Evolutionary conservation across 2,113 vertebrate species (phyloP).

Genomic region (Peromyscus californicus): DNA sequence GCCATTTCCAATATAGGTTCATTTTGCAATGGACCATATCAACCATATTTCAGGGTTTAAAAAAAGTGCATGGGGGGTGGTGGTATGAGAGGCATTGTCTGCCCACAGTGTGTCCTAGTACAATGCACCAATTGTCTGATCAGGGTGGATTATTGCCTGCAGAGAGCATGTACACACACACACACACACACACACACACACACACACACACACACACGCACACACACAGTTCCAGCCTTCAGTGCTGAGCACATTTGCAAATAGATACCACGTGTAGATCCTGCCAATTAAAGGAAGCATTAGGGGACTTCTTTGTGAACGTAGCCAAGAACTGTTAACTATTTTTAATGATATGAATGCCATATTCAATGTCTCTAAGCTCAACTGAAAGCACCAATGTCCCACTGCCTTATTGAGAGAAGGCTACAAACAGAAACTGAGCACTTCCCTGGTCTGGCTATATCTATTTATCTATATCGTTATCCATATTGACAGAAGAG

Average conservation of each 20-base stretch:
- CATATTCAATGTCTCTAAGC: constrained; percentile 62
- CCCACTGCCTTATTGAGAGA: constrained; percentile 65
- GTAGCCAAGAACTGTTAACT: constrained; percentile 76
- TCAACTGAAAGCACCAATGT: constrained; percentile 65
- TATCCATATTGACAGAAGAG: neutral
- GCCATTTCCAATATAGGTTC: constrained; percentile 91
- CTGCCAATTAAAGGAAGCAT: constrained; percentile 77
- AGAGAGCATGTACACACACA: constrained; percentile 71
- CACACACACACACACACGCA: neutral
- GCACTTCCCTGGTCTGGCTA: neutral
- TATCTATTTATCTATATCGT: neutral
- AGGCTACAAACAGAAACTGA: constrained; percentile 56
- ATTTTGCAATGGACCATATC: constrained; percentile 92
- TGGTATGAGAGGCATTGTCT: constrained; percentile 84
- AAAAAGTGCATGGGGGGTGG: constrained; percentile 63
- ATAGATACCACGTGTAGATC: constrained; percentile 42
- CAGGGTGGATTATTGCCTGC: constrained; percentile 83
- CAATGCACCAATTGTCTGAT: constrained; percentile 83
- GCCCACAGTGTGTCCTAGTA: constrained; percentile 80
- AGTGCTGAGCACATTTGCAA: constrained; percentile 59
- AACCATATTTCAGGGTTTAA: constrained; percentile 89
- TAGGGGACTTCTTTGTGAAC: constrained; percentile 74
- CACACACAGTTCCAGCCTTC: neutral
- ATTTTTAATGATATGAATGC: constrained; percentile 74
- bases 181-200: neutral